A percentile compares a stretch with the other conserved stretches of the same genome.
Conservation (phyloP, 2,113 vertebrate species). For the Cyanoramphus novaezelandiae region DNA sequence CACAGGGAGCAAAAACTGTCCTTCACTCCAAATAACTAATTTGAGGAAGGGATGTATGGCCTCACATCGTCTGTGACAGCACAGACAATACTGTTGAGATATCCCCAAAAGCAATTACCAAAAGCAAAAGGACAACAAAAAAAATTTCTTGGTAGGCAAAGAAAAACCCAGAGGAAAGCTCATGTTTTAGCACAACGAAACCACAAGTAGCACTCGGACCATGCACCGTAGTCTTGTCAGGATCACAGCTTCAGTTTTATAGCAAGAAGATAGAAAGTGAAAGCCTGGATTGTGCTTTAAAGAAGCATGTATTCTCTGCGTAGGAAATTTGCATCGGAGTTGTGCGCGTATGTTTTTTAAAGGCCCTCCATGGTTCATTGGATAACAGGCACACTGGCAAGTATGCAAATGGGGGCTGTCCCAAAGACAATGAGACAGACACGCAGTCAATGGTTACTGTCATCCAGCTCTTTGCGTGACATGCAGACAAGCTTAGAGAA, state of each 20-base stretch:
- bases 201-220: neutral
- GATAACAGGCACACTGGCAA: slow-evolving; percentile 51
- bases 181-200: neutral
- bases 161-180: neutral
- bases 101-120: neutral
- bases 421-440: slow-evolving; percentile 60
- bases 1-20: neutral
- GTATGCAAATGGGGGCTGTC: slow-evolving; percentile 61
- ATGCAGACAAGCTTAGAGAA: slow-evolving; percentile 69
- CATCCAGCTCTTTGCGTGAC: slow-evolving; percentile 62
- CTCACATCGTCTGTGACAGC: neutral
- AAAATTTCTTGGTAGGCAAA: neutral
- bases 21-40: neutral
- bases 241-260: neutral
- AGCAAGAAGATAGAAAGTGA: neutral
- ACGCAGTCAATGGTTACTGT: slow-evolving; percentile 71
- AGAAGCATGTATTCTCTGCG: neutral
- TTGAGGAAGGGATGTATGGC: neutral
- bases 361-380: slow-evolving; percentile 35
- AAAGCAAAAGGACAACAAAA: neutral
- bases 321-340: slow-evolving; percentile 11
- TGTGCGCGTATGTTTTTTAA: neutral
- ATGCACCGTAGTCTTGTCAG: neutral
- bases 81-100: neutral
- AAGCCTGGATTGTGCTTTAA: neutral